A percentile compares a stretch with the other conserved stretches of the same genome.
phyloP scores from a whole-genome alignment of 2,888 invertebrate genomes.

The Andrena bicolor region DNA sequence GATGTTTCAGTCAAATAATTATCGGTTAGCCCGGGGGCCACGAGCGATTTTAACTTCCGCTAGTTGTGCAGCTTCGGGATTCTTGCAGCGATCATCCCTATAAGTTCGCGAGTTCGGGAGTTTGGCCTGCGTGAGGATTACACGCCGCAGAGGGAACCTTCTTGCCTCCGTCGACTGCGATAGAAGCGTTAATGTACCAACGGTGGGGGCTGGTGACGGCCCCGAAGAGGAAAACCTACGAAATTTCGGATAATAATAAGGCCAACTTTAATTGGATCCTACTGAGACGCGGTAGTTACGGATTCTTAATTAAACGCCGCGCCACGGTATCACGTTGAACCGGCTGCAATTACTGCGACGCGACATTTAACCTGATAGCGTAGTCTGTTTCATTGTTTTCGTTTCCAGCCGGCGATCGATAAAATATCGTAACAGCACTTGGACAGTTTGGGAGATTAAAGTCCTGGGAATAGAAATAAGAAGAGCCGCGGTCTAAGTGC shows the following conservation, averaged over 20 bases:
- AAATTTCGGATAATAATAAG: conserved; percentile 34
- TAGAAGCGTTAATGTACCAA: not conserved
- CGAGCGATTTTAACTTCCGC: conserved; percentile 16
- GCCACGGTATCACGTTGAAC: not conserved
- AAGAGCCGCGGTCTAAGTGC: not conserved
- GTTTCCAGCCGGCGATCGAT: not conserved
- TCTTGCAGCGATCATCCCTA: conserved; percentile 26
- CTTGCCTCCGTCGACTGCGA: not conserved
- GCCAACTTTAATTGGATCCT: conserved; percentile 31
- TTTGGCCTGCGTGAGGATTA: conserved; percentile 38
- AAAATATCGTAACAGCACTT: not conserved
- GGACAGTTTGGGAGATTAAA: no score
- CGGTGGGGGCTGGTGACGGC: conserved; percentile 2
- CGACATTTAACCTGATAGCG: not conserved
- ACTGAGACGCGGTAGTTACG: not conserved
- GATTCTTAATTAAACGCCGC: conserved; percentile 30
- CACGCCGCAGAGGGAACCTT: conserved; percentile 15
- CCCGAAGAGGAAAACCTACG: not conserved
- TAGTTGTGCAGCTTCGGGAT: not conserved
- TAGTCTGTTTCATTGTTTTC: not conserved
- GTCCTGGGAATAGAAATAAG: not conserved
- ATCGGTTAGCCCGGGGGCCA: conserved; percentile 17
- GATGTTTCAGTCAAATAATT: conserved; percentile 40
- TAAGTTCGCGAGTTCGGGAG: conserved; percentile 31
- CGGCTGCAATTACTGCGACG: not conserved